Conservation (phyloP, 1,140 invertebrate species). For the Glomeris maerens region DNA sequence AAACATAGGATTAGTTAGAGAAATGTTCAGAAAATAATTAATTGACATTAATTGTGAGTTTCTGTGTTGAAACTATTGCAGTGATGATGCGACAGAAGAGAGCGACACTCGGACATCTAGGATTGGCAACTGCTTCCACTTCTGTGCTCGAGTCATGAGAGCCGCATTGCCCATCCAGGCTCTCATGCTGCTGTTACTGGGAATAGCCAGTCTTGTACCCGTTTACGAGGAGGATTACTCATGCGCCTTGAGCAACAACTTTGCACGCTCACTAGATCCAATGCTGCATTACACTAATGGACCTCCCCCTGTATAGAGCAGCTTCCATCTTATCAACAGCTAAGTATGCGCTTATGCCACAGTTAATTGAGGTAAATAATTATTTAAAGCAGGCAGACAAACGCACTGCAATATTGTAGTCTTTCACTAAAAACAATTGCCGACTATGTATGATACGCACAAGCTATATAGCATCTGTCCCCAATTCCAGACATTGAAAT, state of each 20-base stretch:
- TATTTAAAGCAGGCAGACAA: too few species aligned
- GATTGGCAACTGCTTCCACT: conserved; percentile 55
- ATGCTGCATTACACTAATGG: conserved; percentile 75
- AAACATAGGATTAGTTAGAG: too few species aligned
- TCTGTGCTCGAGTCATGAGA: conserved; percentile 69
- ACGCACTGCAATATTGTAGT: too few species aligned
- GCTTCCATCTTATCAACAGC: too few species aligned
- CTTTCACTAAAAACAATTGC: too few species aligned
- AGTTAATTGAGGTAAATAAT: too few species aligned
- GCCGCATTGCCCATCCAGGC: conserved; percentile 75
- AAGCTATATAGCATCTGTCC: too few species aligned
- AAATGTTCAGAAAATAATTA: too few species aligned
- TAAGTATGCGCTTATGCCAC: too few species aligned
- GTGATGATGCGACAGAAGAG: conserved; percentile 33
- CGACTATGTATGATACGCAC: too few species aligned
- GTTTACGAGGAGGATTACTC: conserved; percentile 69
- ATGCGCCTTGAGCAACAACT: conserved; percentile 64
- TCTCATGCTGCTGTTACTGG: conserved; percentile 70
- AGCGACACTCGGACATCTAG: conserved; percentile 41
- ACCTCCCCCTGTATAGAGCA: conserved; percentile 75
- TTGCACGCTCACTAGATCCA: conserved; percentile 52
- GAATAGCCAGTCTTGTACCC: conserved; percentile 71
- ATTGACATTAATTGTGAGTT: too few species aligned
- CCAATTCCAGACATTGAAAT: too few species aligned
- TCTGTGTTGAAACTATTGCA: conserved; percentile 37